These are phyloP conservation scores for Wiebesia pumilae DNA, from an alignment of 1,140 invertebrate species.

Conservation along the genomic window DNA sequence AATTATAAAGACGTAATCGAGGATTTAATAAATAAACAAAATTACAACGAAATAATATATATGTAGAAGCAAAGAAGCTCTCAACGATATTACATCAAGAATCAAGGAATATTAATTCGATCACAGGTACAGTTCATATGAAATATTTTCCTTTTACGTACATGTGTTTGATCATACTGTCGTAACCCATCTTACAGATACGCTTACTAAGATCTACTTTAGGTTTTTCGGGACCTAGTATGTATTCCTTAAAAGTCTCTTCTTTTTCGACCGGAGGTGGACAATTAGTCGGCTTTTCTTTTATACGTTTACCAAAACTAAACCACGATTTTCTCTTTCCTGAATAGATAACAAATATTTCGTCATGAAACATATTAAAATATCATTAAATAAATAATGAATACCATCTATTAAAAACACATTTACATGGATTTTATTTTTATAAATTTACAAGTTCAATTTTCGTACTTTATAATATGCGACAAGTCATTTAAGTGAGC, in stretches of 20 bases:
- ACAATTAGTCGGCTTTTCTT: conserved; percentile 35
- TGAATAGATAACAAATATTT: neutral
- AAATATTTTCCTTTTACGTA: neutral
- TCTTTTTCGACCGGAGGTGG: neutral
- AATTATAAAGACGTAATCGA: no score
- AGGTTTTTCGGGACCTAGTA: neutral
- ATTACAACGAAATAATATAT: no score
- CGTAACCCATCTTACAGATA: neutral
- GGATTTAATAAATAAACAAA: no score
- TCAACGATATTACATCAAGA: no score
- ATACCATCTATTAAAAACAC: neutral
- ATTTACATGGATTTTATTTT: no score
- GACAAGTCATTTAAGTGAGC: no score
- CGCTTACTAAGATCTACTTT: neutral
- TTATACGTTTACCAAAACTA: neutral
- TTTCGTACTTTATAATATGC: no score
- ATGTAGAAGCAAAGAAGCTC: no score
- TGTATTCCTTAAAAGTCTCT: neutral
- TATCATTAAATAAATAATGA: neutral
- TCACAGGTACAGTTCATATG: no score
- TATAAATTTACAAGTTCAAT: no score
- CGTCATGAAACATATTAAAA: neutral
- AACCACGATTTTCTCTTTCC: conserved; percentile 10
- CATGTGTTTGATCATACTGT: neutral
- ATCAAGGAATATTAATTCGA: no score